Evolutionary conservation across 2,888 invertebrate species (phyloP), one percentile per base, ranked within the genome.

Genomic region (Neoscelio sp.): DNA sequence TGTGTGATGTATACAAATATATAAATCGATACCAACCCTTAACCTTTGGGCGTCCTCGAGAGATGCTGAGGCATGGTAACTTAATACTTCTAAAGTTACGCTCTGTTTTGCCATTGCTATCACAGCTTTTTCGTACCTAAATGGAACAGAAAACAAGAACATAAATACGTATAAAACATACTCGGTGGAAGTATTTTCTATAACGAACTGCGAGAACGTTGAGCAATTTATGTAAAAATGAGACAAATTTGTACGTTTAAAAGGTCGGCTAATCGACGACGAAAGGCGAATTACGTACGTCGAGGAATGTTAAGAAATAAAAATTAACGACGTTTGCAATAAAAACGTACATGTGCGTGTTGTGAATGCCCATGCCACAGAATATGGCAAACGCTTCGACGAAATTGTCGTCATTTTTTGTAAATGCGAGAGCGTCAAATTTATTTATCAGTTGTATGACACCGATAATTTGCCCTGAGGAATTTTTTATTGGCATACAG

Each of bases 321-420:
- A 3, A 3, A 18, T n/a, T n/a, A n/a, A n/a, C n/a, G n/a, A n/a
- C n/a, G n/a, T n/a, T n/a, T n/a, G n/a, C n/a, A n/a, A n/a, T 30
- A 17, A 4, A 50, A 50, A 89, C 91, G 91, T 88, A 92, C 97
- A 98, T 98, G 90, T 97, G 96, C 60, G 98, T 98, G 89, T 98
- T 98, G 91, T 98, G 97, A 78, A 98, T 98, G 62, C 98, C 98
- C 95, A 98, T 97, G 28, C 98, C 98, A 91, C 98, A 98, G 92
- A 98, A 98, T 86, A 98, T 98, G 80, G 98, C 97, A 91, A 98
- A 98, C 1, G 98, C 98, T 91, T 98, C 98, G 82, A 98, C 97
- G 88, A 98, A 96, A 91, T 98, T 98, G 91, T 98, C 98, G 90
- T 98, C 98, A 91, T 98, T 98, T 91, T 96, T 96, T 84, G 97